Evolutionary conservation across 2,797 vertebrate species (phyloP), one percentile per base, ranked within the genome.

Genomic region (Hipposideros larvatus): DNA sequence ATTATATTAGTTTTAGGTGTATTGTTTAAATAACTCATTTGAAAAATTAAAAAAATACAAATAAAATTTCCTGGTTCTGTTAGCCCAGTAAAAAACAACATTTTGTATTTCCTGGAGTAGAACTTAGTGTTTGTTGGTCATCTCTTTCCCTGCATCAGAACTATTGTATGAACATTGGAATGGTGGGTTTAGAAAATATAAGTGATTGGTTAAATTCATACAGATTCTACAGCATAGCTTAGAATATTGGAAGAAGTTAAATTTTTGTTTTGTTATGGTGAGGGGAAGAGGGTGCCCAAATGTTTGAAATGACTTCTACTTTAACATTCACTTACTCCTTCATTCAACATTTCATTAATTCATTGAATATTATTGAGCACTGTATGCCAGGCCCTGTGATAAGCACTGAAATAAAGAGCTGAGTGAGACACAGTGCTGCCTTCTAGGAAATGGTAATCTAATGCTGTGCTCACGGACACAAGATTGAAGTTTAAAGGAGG

Each of bases 151-250:
- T 84, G 21, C 53, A 90, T 96, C 28, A 71, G 82, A 85, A 89
- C 28, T n/a, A 16, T 91, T 22, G 73, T 71, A 22, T 34, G 21
- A 80, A 85, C 15, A 48, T 51, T 96, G 22, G 13, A 71, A 71
- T 85, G 90, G 2, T 94, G 87, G 34, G 15, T 90, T 57, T 77
- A 86, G 83, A 94, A 94, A 95, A 79, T 90, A 28, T 63, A 93
- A 78, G 43, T 82, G 55, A 53, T 34, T 66, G 43, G 21, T 84
- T 97, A 92, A 90, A 91, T 79, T 79, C 85, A 65, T 92, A 53
- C 10, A 83, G 31, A 71, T 79, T 94, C 26, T 94, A 34, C 11
- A 86, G 51, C 7, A 73, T 90, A 65, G 4, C 13, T 63, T 26
- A 92, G 57, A 90, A 94, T 43, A n/a, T 31, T 89, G 28, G 92